phyloP scores from a whole-genome alignment of 2,888 invertebrate genomes.

The Catocala nupta region DNA sequence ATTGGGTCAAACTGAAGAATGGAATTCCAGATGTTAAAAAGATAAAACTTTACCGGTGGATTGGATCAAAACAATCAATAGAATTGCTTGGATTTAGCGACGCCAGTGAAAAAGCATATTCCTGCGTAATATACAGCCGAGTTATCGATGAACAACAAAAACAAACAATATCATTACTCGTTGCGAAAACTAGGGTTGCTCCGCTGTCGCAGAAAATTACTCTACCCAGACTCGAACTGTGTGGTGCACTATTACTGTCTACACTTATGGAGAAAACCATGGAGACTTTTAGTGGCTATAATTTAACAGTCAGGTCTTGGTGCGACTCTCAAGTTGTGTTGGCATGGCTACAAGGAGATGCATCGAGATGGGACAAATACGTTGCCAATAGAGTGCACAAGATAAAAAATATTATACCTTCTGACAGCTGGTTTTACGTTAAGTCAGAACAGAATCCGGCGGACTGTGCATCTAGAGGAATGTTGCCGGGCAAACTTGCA shows the following conservation, averaged over 20 bases:
- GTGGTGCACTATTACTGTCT: constrained; percentile 31
- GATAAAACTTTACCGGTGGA: constrained; percentile 7
- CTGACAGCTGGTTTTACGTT: constrained; percentile 5
- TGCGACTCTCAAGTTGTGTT: constrained; percentile 16
- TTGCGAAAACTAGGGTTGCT: constrained; percentile 39
- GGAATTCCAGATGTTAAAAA: not conserved
- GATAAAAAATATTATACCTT: constrained; percentile 8
- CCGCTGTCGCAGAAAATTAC: constrained; percentile 28
- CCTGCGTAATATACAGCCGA: constrained; percentile 29
- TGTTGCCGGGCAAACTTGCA: constrained; percentile 19
- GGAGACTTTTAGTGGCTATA: not conserved
- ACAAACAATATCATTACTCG: constrained; percentile 13
- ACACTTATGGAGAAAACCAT: constrained; percentile 24
- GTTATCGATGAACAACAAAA: not conserved
- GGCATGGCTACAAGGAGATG: constrained; percentile 14
- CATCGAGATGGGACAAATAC: constrained; percentile 13
- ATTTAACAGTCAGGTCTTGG: constrained; percentile 23
- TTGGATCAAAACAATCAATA: constrained; percentile 8
- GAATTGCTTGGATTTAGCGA: constrained; percentile 40
- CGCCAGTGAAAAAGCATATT: constrained; percentile 10
- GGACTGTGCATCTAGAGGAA: constrained; percentile 21
- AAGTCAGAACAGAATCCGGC: not conserved
- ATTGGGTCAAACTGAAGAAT: constrained; percentile 5
- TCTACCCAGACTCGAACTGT: constrained; percentile 36
- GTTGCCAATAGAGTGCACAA: constrained; percentile 14